These are phyloP conservation scores for Atlantisia rogersi DNA, from an alignment of 2,113 vertebrate species.

Conservation along the genomic window DNA sequence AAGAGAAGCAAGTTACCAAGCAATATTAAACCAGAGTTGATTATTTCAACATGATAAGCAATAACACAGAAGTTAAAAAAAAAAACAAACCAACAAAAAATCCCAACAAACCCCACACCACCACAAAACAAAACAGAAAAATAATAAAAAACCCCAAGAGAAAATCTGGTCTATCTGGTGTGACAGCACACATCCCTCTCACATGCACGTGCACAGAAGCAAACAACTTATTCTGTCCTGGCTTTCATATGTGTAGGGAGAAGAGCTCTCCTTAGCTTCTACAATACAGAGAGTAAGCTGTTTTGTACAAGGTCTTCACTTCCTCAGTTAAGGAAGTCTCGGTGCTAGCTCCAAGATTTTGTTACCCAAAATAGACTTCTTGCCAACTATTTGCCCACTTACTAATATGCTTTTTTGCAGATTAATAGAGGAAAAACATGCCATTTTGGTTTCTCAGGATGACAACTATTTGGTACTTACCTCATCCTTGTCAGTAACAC, in stretches of 20 bases:
- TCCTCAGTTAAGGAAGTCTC: background rate
- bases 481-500: slow-evolving; percentile 77
- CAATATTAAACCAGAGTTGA: background rate
- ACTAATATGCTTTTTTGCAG: background rate
- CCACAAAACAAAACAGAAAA: too few species aligned
- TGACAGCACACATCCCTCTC: background rate
- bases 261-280: background rate
- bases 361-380: background rate
- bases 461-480: slow-evolving; percentile 50
- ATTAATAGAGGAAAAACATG: background rate
- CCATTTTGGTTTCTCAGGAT: background rate
- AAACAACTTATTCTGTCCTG: background rate
- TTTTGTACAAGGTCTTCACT: background rate
- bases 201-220: background rate
- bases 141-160: too few species aligned
- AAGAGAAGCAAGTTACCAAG: background rate
- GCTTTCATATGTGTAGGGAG: background rate
- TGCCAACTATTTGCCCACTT: background rate
- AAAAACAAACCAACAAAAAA: too few species aligned
- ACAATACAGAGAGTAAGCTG: background rate
- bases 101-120: too few species aligned
- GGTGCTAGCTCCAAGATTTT: background rate
- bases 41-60: background rate
- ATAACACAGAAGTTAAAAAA: background rate
- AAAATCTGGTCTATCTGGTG: background rate